phyloP scores from a whole-genome alignment of 2,888 invertebrate species.

The Clepsis dumicolana region DNA sequence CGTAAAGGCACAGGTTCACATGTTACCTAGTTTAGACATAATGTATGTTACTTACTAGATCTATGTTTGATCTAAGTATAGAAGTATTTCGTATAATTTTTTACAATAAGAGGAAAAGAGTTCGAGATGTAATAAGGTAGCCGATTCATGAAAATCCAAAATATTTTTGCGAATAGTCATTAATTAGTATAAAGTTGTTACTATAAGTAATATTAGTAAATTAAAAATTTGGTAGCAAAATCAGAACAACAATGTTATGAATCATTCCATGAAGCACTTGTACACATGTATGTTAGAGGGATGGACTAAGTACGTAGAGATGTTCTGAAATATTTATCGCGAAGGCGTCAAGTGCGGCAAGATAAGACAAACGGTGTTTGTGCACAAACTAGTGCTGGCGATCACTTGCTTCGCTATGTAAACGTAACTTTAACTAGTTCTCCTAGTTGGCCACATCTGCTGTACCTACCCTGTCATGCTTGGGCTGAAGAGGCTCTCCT shows the following conservation, averaged over 20 bases:
- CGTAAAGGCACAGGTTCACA: no score
- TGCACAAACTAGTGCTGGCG: conserved; percentile 29
- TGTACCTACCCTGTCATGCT: not conserved
- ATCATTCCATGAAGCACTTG: not conserved
- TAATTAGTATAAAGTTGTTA: no score
- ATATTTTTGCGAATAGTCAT: no score
- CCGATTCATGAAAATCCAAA: no score
- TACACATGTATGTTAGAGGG: conserved; percentile 20
- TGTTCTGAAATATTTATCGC: conserved; percentile 42
- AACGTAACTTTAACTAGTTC: conserved; percentile 2
- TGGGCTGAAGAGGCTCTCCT: not conserved
- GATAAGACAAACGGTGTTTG: conserved; percentile 41
- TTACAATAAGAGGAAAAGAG: no score
- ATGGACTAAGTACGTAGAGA: conserved; percentile 23
- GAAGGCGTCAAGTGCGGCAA: conserved; percentile 40
- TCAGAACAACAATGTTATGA: not conserved
- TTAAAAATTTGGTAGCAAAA: not conserved
- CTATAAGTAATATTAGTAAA: not conserved
- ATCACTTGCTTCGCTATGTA: conserved; percentile 14
- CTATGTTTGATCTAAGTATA: no score
- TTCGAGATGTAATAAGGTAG: no score
- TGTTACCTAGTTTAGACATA: no score
- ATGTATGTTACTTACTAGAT: no score
- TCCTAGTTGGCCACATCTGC: not conserved
- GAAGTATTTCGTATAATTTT: no score